Evolutionary conservation across 2,888 invertebrate species (phyloP).

Genomic region (Stomorhina lunata): DNA sequence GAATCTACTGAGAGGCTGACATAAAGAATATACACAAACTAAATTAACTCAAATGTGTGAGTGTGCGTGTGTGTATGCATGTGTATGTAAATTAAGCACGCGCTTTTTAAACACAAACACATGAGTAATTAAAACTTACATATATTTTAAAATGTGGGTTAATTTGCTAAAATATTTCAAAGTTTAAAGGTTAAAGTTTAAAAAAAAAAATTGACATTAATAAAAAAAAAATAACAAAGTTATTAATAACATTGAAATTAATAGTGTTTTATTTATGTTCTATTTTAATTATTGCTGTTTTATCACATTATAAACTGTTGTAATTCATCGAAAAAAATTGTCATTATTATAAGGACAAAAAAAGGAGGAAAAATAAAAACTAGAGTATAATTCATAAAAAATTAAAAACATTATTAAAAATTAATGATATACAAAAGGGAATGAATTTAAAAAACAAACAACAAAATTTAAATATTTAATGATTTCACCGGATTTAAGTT

Average conservation of each 20-base stretch:
- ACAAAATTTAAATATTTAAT: slow-evolving; percentile 32
- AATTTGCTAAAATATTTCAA: slow-evolving; percentile 7
- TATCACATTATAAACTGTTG: background rate
- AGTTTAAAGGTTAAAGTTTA: slow-evolving; percentile 31
- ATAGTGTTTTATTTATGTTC: background rate
- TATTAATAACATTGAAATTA: slow-evolving; percentile 23
- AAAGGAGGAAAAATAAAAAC: background rate
- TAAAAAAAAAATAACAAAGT: background rate
- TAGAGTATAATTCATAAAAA: background rate
- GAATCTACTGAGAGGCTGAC: background rate
- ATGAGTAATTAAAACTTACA: background rate
- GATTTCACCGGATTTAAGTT: no score
- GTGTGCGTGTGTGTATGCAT: no score
- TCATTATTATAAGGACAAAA: slow-evolving; percentile 14
- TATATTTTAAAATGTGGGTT: background rate
- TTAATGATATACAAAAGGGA: slow-evolving; percentile 26
- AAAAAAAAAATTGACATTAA: background rate
- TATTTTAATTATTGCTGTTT: background rate
- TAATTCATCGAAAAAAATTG: slow-evolving; percentile 43
- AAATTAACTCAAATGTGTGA: background rate
- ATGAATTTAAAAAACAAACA: background rate
- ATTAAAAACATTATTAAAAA: slow-evolving; percentile 45
- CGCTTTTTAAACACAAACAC: background rate
- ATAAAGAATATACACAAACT: background rate
- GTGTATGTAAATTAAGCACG: no score